These are phyloP conservation scores for Napeogenes sylphis DNA, from an alignment of 2,888 invertebrate genomes.

Conservation along the genomic window DNA sequence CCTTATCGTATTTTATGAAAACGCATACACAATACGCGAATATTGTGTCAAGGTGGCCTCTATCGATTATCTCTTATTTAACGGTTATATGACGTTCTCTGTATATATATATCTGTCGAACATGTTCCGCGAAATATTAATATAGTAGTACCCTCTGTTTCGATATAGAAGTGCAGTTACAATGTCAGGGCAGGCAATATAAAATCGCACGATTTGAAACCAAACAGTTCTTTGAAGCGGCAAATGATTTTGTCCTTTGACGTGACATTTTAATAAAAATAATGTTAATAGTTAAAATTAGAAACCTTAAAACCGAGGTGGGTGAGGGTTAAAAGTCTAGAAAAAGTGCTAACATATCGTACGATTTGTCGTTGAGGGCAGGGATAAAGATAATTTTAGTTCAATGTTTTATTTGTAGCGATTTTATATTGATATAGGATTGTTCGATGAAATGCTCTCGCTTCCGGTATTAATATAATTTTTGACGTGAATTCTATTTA, in stretches of 20 bases:
- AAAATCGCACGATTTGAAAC: constrained; percentile 25
- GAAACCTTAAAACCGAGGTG: constrained; percentile 49
- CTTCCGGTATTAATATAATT: constrained; percentile 10
- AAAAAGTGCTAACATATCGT: constrained; percentile 70
- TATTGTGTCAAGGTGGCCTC: constrained; percentile 46
- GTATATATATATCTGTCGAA: constrained; percentile 39
- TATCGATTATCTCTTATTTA: constrained; percentile 40
- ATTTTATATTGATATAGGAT: constrained; percentile 63
- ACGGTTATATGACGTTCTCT: constrained; percentile 42
- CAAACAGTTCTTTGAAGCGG: constrained; percentile 11
- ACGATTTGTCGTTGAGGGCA: constrained; percentile 53
- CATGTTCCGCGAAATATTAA: constrained; percentile 24
- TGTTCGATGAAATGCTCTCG: constrained; percentile 65
- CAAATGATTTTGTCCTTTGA: constrained; percentile 32
- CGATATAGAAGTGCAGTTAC: not conserved
- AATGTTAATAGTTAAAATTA: constrained; percentile 60
- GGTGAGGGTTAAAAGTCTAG: constrained; percentile 34
- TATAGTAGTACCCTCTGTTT: constrained; percentile 17
- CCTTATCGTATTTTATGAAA: constrained; percentile 34
- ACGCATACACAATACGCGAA: constrained; percentile 33
- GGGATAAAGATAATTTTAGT: constrained; percentile 68
- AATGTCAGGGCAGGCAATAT: constrained; percentile 20
- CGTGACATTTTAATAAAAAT: constrained; percentile 50
- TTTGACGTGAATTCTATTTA: constrained; percentile 10
- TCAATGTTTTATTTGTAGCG: constrained; percentile 70